Conservation (phyloP, 2,888 invertebrate genomes). For the Agriopis marginaria region DNA sequence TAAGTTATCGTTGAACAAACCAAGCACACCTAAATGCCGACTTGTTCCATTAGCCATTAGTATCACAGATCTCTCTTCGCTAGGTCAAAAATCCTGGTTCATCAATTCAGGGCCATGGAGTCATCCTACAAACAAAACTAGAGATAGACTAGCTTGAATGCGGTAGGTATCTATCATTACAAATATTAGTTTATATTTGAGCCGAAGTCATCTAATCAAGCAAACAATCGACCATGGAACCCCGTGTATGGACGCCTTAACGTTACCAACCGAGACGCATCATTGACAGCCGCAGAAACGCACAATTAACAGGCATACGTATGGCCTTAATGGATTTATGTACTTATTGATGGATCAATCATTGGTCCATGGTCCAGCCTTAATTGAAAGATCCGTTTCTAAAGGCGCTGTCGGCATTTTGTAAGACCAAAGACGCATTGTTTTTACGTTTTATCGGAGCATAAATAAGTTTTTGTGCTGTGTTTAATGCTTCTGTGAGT, state of each 20-base stretch:
- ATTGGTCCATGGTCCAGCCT: constrained; percentile 67
- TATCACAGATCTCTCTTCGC: too few relatives aligned
- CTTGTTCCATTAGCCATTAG: too few relatives aligned
- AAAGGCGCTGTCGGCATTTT: constrained; percentile 43
- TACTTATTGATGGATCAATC: constrained; percentile 85
- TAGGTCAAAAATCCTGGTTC: too few relatives aligned
- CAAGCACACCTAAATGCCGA: too few relatives aligned
- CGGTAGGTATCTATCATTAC: too few relatives aligned
- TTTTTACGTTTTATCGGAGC: constrained; percentile 32
- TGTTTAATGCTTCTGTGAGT: constrained; percentile 36
- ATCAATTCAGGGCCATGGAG: too few relatives aligned
- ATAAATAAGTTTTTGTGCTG: constrained; percentile 32
- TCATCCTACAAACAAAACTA: too few relatives aligned
- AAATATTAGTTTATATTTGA: too few relatives aligned
- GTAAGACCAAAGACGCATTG: constrained; percentile 36
- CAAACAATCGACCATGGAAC: constrained; percentile 16
- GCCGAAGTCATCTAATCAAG: neutral
- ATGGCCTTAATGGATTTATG: constrained; percentile 83
- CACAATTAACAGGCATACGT: constrained; percentile 79
- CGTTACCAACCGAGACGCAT: constrained; percentile 33
- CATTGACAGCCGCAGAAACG: constrained; percentile 75
- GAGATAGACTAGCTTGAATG: too few relatives aligned
- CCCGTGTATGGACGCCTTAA: constrained; percentile 38
- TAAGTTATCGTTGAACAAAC: too few relatives aligned
- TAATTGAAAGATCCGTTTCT: constrained; percentile 79